Conservation (phyloP, 2,113 vertebrate genomes). For the Lota lota region DNA sequence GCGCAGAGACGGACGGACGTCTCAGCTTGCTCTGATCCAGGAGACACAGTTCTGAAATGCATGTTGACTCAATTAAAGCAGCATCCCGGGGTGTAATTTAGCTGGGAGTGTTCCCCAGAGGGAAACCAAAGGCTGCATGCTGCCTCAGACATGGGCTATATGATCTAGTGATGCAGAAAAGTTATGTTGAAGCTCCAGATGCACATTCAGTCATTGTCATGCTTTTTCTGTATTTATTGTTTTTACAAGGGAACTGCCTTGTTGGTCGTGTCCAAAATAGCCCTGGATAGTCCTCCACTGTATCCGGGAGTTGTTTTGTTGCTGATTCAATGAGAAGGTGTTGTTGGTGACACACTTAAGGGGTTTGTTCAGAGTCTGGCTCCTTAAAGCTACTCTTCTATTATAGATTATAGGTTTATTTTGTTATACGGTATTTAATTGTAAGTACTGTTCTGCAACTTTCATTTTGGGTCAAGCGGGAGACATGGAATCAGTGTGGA, state of each 20-base stretch:
- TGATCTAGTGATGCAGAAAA: conserved; percentile 39
- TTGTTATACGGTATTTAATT: conserved; percentile 19
- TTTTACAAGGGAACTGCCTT: conserved; percentile 28
- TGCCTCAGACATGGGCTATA: conserved; percentile 3
- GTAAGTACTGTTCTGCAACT: background rate
- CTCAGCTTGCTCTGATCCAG: conserved; percentile 23
- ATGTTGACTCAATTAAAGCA: conserved; percentile 60
- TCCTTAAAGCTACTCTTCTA: conserved; percentile 11
- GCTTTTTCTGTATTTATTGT: conserved; percentile 3
- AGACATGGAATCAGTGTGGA: conserved; percentile 1
- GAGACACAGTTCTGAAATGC: conserved; percentile 30
- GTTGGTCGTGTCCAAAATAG: conserved; percentile 44
- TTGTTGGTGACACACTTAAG: conserved; percentile 52
- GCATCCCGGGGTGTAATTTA: conserved; percentile 54
- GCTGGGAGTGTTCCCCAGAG: conserved; percentile 45
- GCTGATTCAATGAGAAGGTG: conserved; percentile 13
- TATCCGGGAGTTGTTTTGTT: too few relatives aligned
- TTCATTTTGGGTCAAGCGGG: conserved; percentile 1
- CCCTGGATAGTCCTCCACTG: conserved; percentile 38
- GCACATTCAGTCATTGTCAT: conserved; percentile 19
- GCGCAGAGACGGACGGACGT: conserved; percentile 27
- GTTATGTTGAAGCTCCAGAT: conserved; percentile 33
- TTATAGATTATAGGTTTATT: background rate
- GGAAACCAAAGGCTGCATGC: conserved; percentile 30
- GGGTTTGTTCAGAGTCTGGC: conserved; percentile 7